Percentiles rank a stretch among this genome's conserved stretches.
Conservation (phyloP, 2,888 invertebrate species). For the Erannis defoliaria region DNA sequence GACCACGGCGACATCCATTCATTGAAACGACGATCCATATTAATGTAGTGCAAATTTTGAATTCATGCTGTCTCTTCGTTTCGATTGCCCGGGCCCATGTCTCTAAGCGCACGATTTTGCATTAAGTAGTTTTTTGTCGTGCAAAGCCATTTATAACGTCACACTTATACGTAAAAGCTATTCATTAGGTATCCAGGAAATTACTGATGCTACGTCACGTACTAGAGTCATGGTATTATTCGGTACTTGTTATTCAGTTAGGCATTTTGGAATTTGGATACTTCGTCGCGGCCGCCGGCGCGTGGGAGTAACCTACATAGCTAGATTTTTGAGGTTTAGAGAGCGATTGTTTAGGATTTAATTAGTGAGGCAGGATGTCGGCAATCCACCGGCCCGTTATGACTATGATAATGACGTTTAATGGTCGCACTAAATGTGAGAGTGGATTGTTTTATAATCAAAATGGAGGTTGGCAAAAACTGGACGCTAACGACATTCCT, state of each 20-base stretch:
- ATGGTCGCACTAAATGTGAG: constrained; percentile 60
- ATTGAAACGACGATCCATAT: constrained; percentile 86
- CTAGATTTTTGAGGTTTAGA: constrained; percentile 45
- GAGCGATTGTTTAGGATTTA: constrained; percentile 43
- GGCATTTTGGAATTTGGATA: constrained; percentile 61
- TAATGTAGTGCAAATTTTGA: constrained; percentile 86
- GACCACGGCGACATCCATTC: constrained; percentile 84
- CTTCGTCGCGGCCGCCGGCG: constrained; percentile 51
- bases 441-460: constrained; percentile 67
- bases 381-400: constrained; percentile 51
- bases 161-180: constrained; percentile 71
- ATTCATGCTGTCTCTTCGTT: constrained; percentile 82
- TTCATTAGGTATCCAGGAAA: constrained; percentile 71
- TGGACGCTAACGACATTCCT: constrained; percentile 78
- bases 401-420: constrained; percentile 61
- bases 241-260: constrained; percentile 62
- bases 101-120: constrained; percentile 83
- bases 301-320: constrained; percentile 60
- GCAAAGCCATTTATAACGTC: constrained; percentile 78
- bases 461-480: constrained; percentile 71
- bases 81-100: constrained; percentile 78
- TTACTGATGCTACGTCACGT: constrained; percentile 69
- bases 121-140: constrained; percentile 81
- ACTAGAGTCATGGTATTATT: constrained; percentile 54
- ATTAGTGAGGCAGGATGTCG: constrained; percentile 44